Evolutionary conservation across 1,140 invertebrate genomes (phyloP), one percentile per base, ranked within the genome.

Genomic region (Coelopa frigida): DNA sequence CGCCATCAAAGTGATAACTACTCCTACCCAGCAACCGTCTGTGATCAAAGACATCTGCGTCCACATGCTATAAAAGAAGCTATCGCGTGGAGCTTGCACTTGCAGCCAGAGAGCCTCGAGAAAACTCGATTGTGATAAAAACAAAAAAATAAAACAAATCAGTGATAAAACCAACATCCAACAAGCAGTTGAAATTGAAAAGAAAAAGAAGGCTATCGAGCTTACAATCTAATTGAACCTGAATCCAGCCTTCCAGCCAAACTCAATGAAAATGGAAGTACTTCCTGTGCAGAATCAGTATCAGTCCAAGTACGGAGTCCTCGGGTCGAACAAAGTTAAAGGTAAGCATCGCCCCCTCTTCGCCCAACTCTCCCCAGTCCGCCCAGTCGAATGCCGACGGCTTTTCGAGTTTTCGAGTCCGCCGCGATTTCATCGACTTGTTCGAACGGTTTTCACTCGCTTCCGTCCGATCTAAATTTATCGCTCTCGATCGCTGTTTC

Each of bases 191-290:
- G 27, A n/a, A n/a, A n/a, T n/a, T 43, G 33, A 38, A 10, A 14
- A 37, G 12, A 35, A 35, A 38, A 38, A 2, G 24, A 38, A 21
- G 23, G 33, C 40, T 15, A 27, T 24, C 11, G 17, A 12, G 8
- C n/a, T 42, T 29, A 18, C 11, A 24, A n/a, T 18, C 12, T 4
- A 21, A 32, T 31, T 5, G 21, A 44, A 44, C 15, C 23, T 44
- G 7, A 27, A 26, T 23, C 29, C 42, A 37, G 36, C 36, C 38
- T 41, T 29, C n/a, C 12, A 17, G 21, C 21, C 35, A 44, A 21
- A 33, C 52, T 54, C 52, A 59, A 68, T 68, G 62, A 69, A 69
- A 69, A 69, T 69, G 66, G 65, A 69, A 61, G 61, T 68, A 45
- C 60, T 68, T 44, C 53, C 65, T 42, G 61, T 62, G 48, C 65